These are phyloP conservation scores for Heliconius ethilla DNA, from an alignment of 2,888 invertebrate species.

Conservation along the genomic window DNA sequence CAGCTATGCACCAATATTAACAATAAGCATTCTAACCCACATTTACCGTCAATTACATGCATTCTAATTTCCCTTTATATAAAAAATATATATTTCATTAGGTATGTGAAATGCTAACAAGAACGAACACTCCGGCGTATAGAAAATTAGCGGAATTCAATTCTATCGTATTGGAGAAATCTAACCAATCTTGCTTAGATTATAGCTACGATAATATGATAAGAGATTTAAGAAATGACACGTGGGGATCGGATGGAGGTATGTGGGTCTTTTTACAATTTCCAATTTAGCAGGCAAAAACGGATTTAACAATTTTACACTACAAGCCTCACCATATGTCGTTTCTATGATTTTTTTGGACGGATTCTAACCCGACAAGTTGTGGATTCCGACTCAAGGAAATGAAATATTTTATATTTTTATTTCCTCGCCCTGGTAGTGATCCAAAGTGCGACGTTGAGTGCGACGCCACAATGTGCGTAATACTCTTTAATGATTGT, in stretches of 20 bases:
- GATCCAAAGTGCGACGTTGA: background rate
- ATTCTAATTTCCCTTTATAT: background rate
- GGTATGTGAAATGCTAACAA: slow-evolving; percentile 89
- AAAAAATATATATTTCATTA: slow-evolving; percentile 47
- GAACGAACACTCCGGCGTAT: slow-evolving; percentile 82
- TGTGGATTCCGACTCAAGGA: background rate
- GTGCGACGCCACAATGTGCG: background rate
- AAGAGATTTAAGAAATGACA: slow-evolving; percentile 83
- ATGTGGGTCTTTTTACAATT: slow-evolving; percentile 30
- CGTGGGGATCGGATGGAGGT: slow-evolving; percentile 87
- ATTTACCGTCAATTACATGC: background rate
- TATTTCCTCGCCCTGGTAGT: too few relatives aligned
- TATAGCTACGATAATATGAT: slow-evolving; percentile 91
- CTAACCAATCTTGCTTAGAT: slow-evolving; percentile 89
- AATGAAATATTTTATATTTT: too few relatives aligned
- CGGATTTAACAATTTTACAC: too few relatives aligned
- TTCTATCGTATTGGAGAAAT: slow-evolving; percentile 84
- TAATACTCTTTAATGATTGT: background rate
- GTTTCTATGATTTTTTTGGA: background rate
- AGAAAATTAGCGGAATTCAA: slow-evolving; percentile 89
- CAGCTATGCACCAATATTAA: background rate
- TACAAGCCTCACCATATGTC: too few relatives aligned
- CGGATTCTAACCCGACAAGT: too few relatives aligned
- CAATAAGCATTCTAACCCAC: background rate
- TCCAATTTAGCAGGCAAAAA: too few relatives aligned